Conservation (phyloP, 2,113 vertebrate genomes). For the Drymodes brunneopygia region DNA sequence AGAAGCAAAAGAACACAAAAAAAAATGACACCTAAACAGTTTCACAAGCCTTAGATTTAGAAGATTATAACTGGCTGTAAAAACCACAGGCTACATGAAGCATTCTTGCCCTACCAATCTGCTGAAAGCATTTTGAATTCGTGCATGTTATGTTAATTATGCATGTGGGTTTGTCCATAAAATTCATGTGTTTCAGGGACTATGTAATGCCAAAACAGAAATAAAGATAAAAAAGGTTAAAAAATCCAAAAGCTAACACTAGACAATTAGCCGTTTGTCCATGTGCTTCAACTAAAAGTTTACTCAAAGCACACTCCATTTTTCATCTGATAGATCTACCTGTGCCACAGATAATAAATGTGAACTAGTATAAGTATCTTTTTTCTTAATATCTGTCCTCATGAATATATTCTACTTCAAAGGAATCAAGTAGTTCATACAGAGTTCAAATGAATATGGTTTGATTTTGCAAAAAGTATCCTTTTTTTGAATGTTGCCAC, state of each 20-base stretch:
- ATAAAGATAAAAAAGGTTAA: neutral
- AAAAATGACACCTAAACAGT: neutral
- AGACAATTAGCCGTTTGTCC: neutral
- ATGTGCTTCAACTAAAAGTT: neutral
- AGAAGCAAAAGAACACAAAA: neutral
- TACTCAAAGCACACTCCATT: neutral
- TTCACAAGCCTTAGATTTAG: neutral
- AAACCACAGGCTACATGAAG: neutral
- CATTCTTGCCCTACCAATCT: neutral
- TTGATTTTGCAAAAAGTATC: constrained; percentile 40
- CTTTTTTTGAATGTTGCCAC: constrained; percentile 51
- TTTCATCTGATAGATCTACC: neutral
- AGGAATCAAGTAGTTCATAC: constrained; percentile 43
- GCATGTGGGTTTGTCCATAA: neutral
- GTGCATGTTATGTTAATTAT: neutral
- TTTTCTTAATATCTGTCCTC: constrained; percentile 33
- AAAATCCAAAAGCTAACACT: neutral
- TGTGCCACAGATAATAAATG: constrained; percentile 7
- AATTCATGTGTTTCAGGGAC: neutral
- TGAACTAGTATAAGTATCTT: neutral
- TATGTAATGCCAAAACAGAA: neutral
- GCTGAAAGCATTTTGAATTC: neutral
- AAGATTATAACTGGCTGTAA: neutral
- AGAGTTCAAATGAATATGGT: constrained; percentile 52
- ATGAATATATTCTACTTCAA: constrained; percentile 51